A percentile compares a stretch with the other conserved stretches of the same genome.
Evolutionary conservation across 2,113 vertebrate species (phyloP).

Genomic region (Bujurquina vittata): DNA sequence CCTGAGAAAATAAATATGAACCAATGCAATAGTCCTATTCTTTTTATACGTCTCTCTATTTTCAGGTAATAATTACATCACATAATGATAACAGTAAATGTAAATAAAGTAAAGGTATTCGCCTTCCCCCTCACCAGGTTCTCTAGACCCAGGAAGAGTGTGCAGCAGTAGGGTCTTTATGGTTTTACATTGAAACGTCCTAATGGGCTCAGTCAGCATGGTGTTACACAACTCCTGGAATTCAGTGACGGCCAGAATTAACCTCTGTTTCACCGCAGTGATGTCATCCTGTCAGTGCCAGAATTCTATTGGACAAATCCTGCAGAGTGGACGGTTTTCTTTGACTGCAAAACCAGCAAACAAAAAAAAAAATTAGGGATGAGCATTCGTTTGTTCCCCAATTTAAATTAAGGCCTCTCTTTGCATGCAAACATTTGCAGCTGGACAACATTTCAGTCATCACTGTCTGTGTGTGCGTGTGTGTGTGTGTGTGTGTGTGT

Average conservation of each 20-base stretch:
- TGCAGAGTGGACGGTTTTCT: not conserved
- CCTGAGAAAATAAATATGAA: not conserved
- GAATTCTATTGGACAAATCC: not conserved
- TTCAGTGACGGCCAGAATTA: not conserved
- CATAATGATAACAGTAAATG: not conserved
- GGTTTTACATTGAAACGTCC: not conserved
- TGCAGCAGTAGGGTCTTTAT: not conserved
- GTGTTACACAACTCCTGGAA: not conserved
- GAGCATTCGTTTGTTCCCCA: not conserved
- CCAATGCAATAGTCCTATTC: not conserved
- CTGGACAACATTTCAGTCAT: not conserved
- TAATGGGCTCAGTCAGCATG: not conserved
- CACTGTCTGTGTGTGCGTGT: not conserved
- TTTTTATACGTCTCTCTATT: not conserved
- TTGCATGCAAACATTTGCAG: not conserved
- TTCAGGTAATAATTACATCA: not conserved
- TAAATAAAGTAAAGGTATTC: not conserved
- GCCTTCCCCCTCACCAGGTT: not conserved
- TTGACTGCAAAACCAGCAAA: not conserved
- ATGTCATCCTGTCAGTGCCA: not conserved
- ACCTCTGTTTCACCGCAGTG: not conserved
- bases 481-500: not conserved
- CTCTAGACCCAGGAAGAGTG: not conserved
- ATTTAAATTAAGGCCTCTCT: not conserved
- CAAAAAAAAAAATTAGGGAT: not conserved